Conservation (phyloP, 2,113 vertebrate genomes). For the Podarcis cretensis region DNA sequence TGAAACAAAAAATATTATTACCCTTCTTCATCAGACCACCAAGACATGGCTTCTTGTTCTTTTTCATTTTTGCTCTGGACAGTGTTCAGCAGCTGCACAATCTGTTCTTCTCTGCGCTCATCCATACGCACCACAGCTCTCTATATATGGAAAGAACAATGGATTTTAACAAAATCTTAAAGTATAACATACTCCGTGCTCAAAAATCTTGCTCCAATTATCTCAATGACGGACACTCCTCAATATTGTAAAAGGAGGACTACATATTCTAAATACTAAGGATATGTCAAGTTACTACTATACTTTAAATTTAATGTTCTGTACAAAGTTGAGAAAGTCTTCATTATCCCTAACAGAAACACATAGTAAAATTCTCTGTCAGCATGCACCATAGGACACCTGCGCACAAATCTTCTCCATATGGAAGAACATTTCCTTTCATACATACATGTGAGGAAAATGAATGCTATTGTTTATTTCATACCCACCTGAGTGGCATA, state of each 20-base stretch:
- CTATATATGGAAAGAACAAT: slow-evolving; percentile 67
- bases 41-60: slow-evolving; percentile 77
- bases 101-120: slow-evolving; percentile 91
- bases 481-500: too few relatives aligned
- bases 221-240: rapidly evolving
- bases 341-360: not conserved
- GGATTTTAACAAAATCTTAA: not conserved
- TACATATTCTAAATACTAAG: not conserved
- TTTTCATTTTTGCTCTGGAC: slow-evolving; percentile 82
- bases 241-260: rapidly evolving
- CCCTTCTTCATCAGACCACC: slow-evolving; percentile 84
- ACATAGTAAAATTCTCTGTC: too few relatives aligned
- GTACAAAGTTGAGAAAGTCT: not conserved
- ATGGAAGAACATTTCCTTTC: not conserved
- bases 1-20: slow-evolving; percentile 39
- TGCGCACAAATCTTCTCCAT: not conserved
- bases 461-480: too few relatives aligned
- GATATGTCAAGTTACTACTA: not conserved
- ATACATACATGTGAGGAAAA: not conserved
- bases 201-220: not conserved
- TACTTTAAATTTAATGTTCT: not conserved
- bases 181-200: not conserved
- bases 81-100: slow-evolving; percentile 88
- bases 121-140: slow-evolving; percentile 96
- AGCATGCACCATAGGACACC: not conserved